These are phyloP conservation scores for Agriotes lineatus DNA, from an alignment of 2,888 invertebrate species.

Conservation along the genomic window DNA sequence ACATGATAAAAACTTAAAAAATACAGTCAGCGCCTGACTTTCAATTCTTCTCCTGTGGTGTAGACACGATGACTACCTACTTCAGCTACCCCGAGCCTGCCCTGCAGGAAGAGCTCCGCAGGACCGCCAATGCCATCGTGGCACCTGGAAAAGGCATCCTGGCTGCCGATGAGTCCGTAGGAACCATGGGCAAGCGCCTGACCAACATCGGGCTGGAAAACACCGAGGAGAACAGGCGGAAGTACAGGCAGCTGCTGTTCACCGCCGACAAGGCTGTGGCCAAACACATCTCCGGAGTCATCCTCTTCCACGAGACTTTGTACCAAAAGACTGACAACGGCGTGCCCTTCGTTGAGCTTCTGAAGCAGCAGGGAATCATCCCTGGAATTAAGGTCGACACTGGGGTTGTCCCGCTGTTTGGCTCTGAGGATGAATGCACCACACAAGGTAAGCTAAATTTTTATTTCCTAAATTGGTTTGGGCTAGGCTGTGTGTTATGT, in stretches of 20 bases:
- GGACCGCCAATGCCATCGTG: conserved; percentile 89
- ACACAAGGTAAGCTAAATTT: conserved; percentile 88
- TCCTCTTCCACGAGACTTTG: conserved; percentile 76
- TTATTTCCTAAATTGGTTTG: too few relatives aligned
- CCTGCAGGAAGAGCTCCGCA: conserved; percentile 87
- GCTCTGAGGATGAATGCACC: conserved; percentile 83
- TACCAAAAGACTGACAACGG: conserved; percentile 75
- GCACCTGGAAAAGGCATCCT: conserved; percentile 95
- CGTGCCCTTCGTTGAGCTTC: conserved; percentile 68
- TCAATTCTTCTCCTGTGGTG: too few relatives aligned
- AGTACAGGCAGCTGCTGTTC: conserved; percentile 74
- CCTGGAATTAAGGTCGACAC: conserved; percentile 76
- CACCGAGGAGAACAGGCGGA: conserved; percentile 89
- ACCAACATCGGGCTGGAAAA: conserved; percentile 91
- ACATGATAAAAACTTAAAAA: too few relatives aligned
- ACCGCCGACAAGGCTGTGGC: conserved; percentile 66
- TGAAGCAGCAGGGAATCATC: conserved; percentile 69
- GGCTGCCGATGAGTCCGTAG: conserved; percentile 96
- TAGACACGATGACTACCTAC: conserved; percentile 53
- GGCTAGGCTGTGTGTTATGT: too few relatives aligned
- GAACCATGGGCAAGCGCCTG: conserved; percentile 90
- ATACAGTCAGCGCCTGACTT: too few relatives aligned
- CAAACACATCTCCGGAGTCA: conserved; percentile 74
- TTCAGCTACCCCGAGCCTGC: conserved; percentile 83
- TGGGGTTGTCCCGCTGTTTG: conserved; percentile 73